phyloP scores from a whole-genome alignment of 2,888 invertebrate genomes.

The Allygus modestus region DNA sequence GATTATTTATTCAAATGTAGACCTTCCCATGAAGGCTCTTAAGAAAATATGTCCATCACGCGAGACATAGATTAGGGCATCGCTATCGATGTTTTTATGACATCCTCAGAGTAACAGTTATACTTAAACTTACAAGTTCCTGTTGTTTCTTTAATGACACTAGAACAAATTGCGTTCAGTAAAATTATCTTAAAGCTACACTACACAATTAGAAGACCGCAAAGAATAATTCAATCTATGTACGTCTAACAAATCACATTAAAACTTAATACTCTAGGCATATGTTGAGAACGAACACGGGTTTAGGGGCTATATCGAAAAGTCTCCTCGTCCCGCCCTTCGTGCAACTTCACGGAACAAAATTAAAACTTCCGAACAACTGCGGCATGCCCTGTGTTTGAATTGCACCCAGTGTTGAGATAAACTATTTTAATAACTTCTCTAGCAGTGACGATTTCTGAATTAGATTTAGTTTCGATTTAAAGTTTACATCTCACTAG shows the following conservation, averaged over 20 bases:
- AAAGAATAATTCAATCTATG: no score
- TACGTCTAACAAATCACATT: no score
- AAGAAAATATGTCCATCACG: neutral
- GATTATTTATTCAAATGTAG: neutral
- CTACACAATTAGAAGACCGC: no score
- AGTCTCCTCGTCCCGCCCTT: neutral
- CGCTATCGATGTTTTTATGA: neutral
- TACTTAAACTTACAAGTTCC: no score
- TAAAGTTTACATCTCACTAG: neutral
- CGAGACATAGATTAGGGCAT: neutral
- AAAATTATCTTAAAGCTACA: no score
- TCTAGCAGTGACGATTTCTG: neutral
- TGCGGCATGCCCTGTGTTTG: constrained; percentile 32
- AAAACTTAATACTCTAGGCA: neutral
- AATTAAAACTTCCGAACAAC: constrained; percentile 26
- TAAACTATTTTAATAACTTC: constrained; percentile 36
- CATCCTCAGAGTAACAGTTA: neutral
- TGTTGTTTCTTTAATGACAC: no score
- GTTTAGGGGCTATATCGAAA: neutral
- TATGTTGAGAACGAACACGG: neutral
- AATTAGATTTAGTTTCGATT: neutral
- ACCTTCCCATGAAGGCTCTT: neutral
- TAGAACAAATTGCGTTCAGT: no score
- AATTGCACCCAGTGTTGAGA: neutral
- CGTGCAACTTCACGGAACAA: neutral